Evolutionary conservation across 1,140 invertebrate genomes (phyloP).

Genomic region (Pteromalus puparum): DNA sequence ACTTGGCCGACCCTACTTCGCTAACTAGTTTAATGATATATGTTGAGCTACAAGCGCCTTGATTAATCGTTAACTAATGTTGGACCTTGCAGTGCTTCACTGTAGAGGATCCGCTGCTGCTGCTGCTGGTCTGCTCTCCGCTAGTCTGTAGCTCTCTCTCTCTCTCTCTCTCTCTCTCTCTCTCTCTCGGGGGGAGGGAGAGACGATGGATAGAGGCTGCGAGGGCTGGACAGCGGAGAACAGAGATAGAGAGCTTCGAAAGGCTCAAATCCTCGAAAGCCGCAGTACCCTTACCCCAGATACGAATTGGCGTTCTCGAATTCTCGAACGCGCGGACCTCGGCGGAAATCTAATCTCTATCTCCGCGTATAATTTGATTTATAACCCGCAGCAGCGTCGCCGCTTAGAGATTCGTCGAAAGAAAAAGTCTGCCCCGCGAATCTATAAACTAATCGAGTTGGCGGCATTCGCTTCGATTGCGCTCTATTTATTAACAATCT

Average conservation of each 20-base stretch:
- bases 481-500: constrained; percentile 19
- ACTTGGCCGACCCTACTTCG: constrained; percentile 76
- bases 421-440: constrained; percentile 51
- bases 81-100: constrained; percentile 72
- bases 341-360: constrained; percentile 73
- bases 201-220: constrained; percentile 52
- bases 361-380: constrained; percentile 70
- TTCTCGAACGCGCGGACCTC: constrained; percentile 64
- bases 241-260: constrained; percentile 54
- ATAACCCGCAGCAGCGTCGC: constrained; percentile 57
- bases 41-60: constrained; percentile 76
- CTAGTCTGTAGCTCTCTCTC: neutral
- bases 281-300: constrained; percentile 61
- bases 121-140: constrained; percentile 22
- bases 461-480: neutral
- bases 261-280: constrained; percentile 60
- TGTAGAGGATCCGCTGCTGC: constrained; percentile 59
- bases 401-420: constrained; percentile 46
- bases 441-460: constrained; percentile 50
- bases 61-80: constrained; percentile 77
- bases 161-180: too few species aligned
- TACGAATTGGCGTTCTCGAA: constrained; percentile 55
- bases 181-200: constrained; percentile 48
- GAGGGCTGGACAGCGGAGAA: neutral
- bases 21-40: constrained; percentile 77